Evolutionary conservation across 2,888 invertebrate genomes (phyloP), one percentile per base, ranked within the genome.

Genomic region (Archips crataeganus): DNA sequence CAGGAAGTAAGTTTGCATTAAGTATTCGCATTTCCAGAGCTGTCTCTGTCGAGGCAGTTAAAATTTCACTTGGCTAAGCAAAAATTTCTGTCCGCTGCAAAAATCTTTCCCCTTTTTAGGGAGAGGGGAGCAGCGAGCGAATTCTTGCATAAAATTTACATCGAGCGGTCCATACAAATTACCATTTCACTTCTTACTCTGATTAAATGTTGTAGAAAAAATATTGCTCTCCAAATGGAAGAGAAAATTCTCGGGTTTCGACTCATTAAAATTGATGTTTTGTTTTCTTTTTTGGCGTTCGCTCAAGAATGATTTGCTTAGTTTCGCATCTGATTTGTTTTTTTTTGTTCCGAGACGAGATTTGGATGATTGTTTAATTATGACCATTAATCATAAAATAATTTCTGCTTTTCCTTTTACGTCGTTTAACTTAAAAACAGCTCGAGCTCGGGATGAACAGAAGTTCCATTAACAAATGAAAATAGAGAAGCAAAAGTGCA

Each of bases 191-290:
- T 91, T 92, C 93, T 93, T 93, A 91, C 92, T 92, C 92, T 94
- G 94, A 94, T 94, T 94, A 94, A 94, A 94, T 93, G 94, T 93
- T 93, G 91, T 93, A 94, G 94, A 94, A 94, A 94, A 94, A 93
- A 93, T 93, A 93, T 93, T 93, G 93, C 90, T 89, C 87, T 89
- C 90, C 85, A 92, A 94, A 93, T 92, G 92, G 91, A 89, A 90
- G 87, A 90, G 93, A 92, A 93, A 91, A 92, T 92, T 90, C 89
- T 90, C 87, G 91, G 91, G 92, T 93, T 93, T 91, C 85, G 90
- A 91, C 90, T 93, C 92, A 92, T 93, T 92, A 93, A 92, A 92
- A 93, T 92, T 92, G 89, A 90, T 91, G 91, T 91, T 91, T 88
- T 90, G 87, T 88, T 89, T 89, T 89, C 89, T 88, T 84, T 76